Percentiles rank a stretch among this genome's conserved stretches.
These are phyloP conservation scores for Gallinago stenura DNA, from an alignment of 2,797 vertebrate species.

Conservation along the genomic window DNA sequence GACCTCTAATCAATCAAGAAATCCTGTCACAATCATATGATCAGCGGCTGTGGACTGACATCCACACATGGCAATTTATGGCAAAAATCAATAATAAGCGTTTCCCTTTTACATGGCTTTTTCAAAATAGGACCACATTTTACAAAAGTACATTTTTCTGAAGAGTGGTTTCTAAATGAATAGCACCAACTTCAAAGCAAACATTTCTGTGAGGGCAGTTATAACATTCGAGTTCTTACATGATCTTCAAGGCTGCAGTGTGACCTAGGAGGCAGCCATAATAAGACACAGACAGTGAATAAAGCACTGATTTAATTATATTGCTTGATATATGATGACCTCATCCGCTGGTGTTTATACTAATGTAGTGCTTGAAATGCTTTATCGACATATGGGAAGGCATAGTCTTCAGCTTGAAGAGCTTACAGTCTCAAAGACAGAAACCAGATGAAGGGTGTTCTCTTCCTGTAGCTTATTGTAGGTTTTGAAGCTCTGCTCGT, in stretches of 20 bases:
- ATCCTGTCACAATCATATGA: not conserved
- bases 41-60: not conserved
- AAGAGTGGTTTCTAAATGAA: slow-evolving; percentile 23
- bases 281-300: slow-evolving; percentile 63
- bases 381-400: slow-evolving; percentile 42
- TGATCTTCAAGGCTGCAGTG: slow-evolving; percentile 22
- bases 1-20: not conserved
- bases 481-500: not conserved
- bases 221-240: slow-evolving; percentile 42
- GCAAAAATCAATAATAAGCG: not conserved
- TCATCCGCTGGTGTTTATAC: slow-evolving; percentile 64
- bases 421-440: slow-evolving; percentile 29
- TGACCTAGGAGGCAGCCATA: slow-evolving; percentile 62
- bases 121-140: not conserved
- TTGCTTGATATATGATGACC: slow-evolving; percentile 67
- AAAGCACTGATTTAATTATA: slow-evolving; percentile 69
- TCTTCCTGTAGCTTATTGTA: slow-evolving; percentile 20
- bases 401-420: slow-evolving; percentile 36
- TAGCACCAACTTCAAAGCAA: slow-evolving; percentile 43
- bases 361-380: slow-evolving; percentile 29
- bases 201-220: slow-evolving; percentile 15
- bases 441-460: slow-evolving; percentile 60
- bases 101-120: not conserved
- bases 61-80: not conserved
- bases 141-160: not conserved